phyloP scores from a whole-genome alignment of 2,797 vertebrate genomes.

The Cephalopachus bancanus region DNA sequence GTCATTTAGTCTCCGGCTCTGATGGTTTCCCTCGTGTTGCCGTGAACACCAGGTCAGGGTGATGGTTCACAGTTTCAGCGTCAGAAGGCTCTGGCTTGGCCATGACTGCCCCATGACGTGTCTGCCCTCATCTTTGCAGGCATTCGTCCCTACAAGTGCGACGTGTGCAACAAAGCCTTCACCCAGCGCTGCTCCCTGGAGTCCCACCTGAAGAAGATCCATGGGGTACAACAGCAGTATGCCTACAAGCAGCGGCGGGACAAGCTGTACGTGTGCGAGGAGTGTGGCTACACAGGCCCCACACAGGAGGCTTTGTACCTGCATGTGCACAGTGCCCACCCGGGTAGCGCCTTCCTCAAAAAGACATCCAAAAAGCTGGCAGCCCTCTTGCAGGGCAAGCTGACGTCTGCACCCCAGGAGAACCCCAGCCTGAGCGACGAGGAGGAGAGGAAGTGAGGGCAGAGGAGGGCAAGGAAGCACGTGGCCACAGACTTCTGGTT shows the following conservation, averaged over 20 bases:
- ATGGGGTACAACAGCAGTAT: slow-evolving; percentile 91
- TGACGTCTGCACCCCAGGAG: slow-evolving; percentile 85
- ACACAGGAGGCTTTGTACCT: slow-evolving; percentile 91
- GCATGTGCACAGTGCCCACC: slow-evolving; percentile 89
- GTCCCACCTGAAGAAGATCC: slow-evolving; percentile 93
- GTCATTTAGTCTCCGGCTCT: not conserved
- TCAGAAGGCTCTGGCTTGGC: not conserved
- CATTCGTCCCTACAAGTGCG: slow-evolving; percentile 93
- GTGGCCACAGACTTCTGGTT: slow-evolving; percentile 39
- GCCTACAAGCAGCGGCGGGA: slow-evolving; percentile 92
- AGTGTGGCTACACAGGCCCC: slow-evolving; percentile 92
- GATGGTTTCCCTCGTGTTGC: not conserved
- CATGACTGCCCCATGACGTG: not conserved
- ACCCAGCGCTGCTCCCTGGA: slow-evolving; percentile 93
- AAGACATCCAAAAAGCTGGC: slow-evolving; percentile 92
- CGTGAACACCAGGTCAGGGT: not conserved
- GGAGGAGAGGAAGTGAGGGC: slow-evolving; percentile 81
- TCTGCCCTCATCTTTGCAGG: slow-evolving; percentile 82
- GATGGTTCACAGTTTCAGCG: not conserved
- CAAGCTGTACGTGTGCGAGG: slow-evolving; percentile 93
- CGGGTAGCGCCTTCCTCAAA: slow-evolving; percentile 90
- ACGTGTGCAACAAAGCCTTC: slow-evolving; percentile 92
- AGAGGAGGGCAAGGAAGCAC: not conserved
- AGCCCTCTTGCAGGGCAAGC: slow-evolving; percentile 90
- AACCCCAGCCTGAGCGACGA: slow-evolving; percentile 79